Conservation (phyloP, 2,888 invertebrate genomes). For the Macrophya alboannulata region DNA sequence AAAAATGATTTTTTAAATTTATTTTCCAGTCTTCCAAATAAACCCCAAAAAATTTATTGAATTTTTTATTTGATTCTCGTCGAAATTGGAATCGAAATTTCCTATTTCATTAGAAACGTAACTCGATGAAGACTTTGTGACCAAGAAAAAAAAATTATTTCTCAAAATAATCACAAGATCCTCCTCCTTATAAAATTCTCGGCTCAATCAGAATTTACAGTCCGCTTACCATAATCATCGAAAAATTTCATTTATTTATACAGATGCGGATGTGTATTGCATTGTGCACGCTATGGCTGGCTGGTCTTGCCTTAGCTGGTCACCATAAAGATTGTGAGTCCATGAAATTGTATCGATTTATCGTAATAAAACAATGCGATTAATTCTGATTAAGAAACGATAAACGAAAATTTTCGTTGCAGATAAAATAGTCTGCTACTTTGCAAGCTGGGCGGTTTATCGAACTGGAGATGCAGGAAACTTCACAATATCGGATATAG, state of each 20-base stretch:
- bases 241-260: not conserved
- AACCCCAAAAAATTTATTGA: too few relatives aligned
- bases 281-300: not conserved
- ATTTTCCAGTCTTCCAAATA: too few relatives aligned
- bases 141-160: too few relatives aligned
- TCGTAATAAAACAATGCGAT: not conserved
- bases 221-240: not conserved
- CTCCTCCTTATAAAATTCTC: too few relatives aligned
- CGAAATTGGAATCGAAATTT: too few relatives aligned
- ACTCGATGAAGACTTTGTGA: too few relatives aligned
- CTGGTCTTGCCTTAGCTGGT: not conserved
- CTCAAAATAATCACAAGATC: too few relatives aligned
- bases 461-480: not conserved
- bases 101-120: too few relatives aligned
- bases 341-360: not conserved
- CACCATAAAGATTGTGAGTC: not conserved
- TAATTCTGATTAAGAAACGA: not conserved
- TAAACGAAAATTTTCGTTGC: not conserved
- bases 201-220: too few relatives aligned
- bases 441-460: not conserved
- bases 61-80: too few relatives aligned
- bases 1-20: too few relatives aligned
- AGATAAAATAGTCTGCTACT: slow-evolving; percentile 19
- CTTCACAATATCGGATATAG: not conserved
- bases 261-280: not conserved